These are phyloP conservation scores for Florisuga fusca DNA, from an alignment of 2,797 vertebrate species.

Conservation along the genomic window DNA sequence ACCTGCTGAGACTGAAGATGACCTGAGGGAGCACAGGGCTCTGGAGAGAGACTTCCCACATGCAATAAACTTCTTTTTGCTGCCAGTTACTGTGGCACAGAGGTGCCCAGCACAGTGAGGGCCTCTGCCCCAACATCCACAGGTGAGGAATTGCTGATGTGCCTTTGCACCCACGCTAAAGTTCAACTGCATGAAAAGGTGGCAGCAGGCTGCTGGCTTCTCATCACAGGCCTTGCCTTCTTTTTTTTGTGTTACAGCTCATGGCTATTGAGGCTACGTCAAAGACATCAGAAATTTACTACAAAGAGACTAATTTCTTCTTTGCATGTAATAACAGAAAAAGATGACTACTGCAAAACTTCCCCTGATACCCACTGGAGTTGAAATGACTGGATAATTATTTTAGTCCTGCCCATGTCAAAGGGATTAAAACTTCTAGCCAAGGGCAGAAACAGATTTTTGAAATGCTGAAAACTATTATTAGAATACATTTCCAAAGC, in stretches of 20 bases:
- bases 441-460: accelerated
- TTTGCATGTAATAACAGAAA: background rate
- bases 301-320: background rate
- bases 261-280: background rate
- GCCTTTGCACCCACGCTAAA: background rate
- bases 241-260: background rate
- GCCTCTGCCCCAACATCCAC: background rate
- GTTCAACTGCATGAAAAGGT: background rate
- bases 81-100: background rate
- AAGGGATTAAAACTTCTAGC: background rate
- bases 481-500: background rate
- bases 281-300: background rate
- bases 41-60: background rate
- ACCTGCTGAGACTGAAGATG: background rate
- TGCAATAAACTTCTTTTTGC: background rate
- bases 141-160: background rate
- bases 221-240: background rate
- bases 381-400: background rate
- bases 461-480: background rate
- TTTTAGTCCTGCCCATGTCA: background rate
- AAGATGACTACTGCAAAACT: background rate
- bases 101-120: background rate
- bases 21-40: accelerated
- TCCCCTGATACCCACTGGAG: background rate
- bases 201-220: background rate